A percentile compares a stretch with the other conserved stretches of the same genome.
Evolutionary conservation across 2,113 vertebrate genomes (phyloP).

Genomic region (Cebidichthys violaceus): DNA sequence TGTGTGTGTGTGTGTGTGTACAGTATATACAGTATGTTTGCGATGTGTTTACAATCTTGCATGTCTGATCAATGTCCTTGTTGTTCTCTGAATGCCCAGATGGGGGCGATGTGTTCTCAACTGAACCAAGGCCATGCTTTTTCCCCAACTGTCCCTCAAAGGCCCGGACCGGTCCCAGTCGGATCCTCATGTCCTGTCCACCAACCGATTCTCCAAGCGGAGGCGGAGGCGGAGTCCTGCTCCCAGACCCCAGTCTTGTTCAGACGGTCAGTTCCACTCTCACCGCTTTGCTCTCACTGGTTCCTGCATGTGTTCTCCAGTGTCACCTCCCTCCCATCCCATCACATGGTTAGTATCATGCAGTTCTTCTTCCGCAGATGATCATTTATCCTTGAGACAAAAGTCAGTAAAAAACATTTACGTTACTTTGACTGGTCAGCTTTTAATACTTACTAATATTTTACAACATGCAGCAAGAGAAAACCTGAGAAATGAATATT

Average conservation of each 20-base stretch:
- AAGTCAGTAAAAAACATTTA: neutral
- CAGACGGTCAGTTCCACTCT: neutral
- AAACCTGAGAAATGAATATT: neutral
- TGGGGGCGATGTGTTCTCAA: conserved; percentile 32
- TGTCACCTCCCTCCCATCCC: neutral
- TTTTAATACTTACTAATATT: neutral
- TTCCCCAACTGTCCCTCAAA: neutral
- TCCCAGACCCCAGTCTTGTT: neutral
- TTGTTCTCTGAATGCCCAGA: conserved; percentile 32
- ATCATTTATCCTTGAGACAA: neutral
- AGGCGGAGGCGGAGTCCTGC: conserved; percentile 72
- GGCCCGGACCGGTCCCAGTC: too few species aligned
- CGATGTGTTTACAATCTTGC: neutral
- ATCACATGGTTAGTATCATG: neutral
- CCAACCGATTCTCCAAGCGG: too few species aligned
- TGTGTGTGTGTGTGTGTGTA: neutral
- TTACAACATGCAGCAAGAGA: neutral
- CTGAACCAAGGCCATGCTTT: neutral
- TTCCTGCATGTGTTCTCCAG: neutral
- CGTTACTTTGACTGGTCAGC: neutral
- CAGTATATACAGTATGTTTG: neutral
- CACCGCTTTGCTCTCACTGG: neutral
- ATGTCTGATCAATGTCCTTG: conserved; percentile 3
- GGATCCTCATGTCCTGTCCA: too few species aligned
- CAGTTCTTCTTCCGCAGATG: neutral